These are phyloP conservation scores for Oscheius onirici DNA, from an alignment of 2,888 invertebrate genomes.

Conservation along the genomic window DNA sequence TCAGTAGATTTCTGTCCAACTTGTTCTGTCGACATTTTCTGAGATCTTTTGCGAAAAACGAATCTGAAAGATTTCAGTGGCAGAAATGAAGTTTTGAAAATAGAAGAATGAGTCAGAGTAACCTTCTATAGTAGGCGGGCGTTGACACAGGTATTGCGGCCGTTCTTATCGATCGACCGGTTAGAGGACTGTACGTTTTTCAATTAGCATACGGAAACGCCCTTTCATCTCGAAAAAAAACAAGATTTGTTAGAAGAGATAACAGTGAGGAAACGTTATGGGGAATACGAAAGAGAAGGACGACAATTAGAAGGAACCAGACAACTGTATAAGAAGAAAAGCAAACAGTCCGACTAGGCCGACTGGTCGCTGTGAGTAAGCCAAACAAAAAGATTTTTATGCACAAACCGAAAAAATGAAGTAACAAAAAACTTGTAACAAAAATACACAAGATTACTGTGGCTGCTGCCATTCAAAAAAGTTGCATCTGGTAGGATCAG, in stretches of 20 bases:
- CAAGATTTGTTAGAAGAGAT: background rate
- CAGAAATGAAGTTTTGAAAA: background rate
- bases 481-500: slow-evolving; percentile 48
- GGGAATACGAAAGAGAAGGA: background rate
- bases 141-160: slow-evolving; percentile 25
- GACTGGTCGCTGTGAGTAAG: background rate
- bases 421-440: background rate
- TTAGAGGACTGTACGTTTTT: slow-evolving; percentile 4
- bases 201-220: slow-evolving; percentile 1
- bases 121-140: slow-evolving; percentile 5
- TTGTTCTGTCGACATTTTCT: background rate
- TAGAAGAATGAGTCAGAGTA: background rate
- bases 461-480: slow-evolving; percentile 59
- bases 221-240: background rate
- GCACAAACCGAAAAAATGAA: background rate
- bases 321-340: slow-evolving; percentile 11
- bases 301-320: slow-evolving; percentile 25
- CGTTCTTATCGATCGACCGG: slow-evolving; percentile 24
- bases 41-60: background rate
- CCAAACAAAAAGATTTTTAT: background rate
- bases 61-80: background rate
- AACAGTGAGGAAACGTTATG: background rate
- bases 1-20: background rate
- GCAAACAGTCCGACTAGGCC: slow-evolving; percentile 3
- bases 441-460: background rate